phyloP scores from a whole-genome alignment of 2,888 invertebrate species.

The Stenodera caucasica region DNA sequence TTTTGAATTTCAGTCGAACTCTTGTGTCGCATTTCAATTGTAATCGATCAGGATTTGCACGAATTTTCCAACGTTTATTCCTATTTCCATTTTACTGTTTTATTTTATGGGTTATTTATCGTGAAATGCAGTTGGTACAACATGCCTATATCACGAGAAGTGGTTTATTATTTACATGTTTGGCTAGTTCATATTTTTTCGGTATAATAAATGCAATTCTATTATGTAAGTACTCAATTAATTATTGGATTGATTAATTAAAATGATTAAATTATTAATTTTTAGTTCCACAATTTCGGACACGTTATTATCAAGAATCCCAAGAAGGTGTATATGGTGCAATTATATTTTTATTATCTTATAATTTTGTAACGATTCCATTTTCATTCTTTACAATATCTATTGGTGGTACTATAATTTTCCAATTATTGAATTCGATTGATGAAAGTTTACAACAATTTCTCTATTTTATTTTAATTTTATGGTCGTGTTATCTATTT shows the following conservation, averaged over 20 bases:
- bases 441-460: conserved; percentile 56
- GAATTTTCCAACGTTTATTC: conserved; percentile 74
- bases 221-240: conserved; percentile 63
- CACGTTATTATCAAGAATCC: conserved; percentile 89
- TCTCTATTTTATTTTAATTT: conserved; percentile 67
- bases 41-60: conserved; percentile 73
- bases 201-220: conserved; percentile 70
- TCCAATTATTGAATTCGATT: conserved; percentile 62
- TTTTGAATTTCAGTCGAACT: conserved; percentile 64
- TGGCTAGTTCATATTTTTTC: conserved; percentile 69
- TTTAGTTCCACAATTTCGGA: conserved; percentile 80
- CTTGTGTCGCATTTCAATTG: conserved; percentile 78
- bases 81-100: conserved; percentile 76
- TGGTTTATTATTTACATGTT: conserved; percentile 70
- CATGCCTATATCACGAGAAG: conserved; percentile 71
- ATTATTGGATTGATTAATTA: conserved; percentile 4
- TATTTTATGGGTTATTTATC: conserved; percentile 78
- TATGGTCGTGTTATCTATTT: conserved; percentile 85
- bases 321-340: conserved; percentile 89
- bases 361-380: conserved; percentile 79
- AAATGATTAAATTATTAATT: background rate
- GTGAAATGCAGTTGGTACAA: conserved; percentile 67
- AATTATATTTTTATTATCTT: conserved; percentile 78
- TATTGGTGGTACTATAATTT: conserved; percentile 72
- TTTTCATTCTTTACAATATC: conserved; percentile 77